These are phyloP conservation scores for Agelastica alni DNA, from an alignment of 2,888 invertebrate genomes.

Conservation along the genomic window DNA sequence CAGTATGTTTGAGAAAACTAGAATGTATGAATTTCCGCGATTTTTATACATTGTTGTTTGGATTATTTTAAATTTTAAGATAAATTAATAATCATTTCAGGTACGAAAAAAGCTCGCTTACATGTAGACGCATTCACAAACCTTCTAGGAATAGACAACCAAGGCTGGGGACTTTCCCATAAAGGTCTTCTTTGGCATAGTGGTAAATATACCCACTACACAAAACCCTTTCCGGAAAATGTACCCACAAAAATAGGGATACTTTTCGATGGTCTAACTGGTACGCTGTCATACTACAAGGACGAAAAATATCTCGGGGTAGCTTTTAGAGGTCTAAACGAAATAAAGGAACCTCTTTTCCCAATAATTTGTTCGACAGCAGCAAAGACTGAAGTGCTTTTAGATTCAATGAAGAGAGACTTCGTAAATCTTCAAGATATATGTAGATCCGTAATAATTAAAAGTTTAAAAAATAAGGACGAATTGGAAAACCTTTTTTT, in stretches of 20 bases:
- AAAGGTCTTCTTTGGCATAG: conserved; percentile 73
- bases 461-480: conserved; percentile 57
- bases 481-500: conserved; percentile 63
- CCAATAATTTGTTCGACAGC: conserved; percentile 75
- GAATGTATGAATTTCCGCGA: too few relatives aligned
- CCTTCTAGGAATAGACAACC: conserved; percentile 70
- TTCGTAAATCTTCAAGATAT: conserved; percentile 69
- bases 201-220: conserved; percentile 66
- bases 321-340: conserved; percentile 69
- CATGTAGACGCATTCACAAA: conserved; percentile 72
- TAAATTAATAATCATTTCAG: too few relatives aligned
- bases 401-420: conserved; percentile 64
- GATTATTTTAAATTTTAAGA: too few relatives aligned
- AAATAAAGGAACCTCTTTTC: conserved; percentile 66
- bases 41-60: too few relatives aligned
- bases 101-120: conserved; percentile 54
- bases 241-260: conserved; percentile 69
- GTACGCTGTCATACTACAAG: conserved; percentile 73
- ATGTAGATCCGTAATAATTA: conserved; percentile 66
- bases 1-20: too few relatives aligned
- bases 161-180: conserved; percentile 75
- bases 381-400: conserved; percentile 74
- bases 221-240: conserved; percentile 71
- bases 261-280: conserved; percentile 69
- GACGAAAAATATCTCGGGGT: conserved; percentile 70